Percentiles rank a stretch among this genome's conserved stretches.
Evolutionary conservation across 2,888 invertebrate species (phyloP).

Genomic region (Andrena flavipes): DNA sequence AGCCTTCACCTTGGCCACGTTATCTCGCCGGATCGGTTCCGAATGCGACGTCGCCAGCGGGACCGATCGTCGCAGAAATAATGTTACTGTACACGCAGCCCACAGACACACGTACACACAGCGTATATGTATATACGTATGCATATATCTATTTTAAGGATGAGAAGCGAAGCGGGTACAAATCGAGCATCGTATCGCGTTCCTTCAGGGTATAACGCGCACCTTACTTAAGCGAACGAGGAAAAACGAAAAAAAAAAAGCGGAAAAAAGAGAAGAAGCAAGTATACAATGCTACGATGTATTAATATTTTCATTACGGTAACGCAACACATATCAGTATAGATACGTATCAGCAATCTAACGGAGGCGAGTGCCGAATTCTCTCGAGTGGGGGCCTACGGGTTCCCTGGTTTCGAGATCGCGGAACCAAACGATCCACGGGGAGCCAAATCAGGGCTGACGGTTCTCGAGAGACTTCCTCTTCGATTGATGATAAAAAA

Average conservation of each 20-base stretch:
- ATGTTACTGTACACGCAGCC: neutral
- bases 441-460: neutral
- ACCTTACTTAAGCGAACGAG: conserved; percentile 58
- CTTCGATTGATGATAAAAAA: conserved; percentile 23
- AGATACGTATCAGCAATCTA: conserved; percentile 71
- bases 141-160: conserved; percentile 49
- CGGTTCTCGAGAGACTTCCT: conserved; percentile 52
- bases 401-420: conserved; percentile 19
- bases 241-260: conserved; percentile 23
- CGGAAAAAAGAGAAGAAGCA: conserved; percentile 21
- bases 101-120: conserved; percentile 5
- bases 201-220: conserved; percentile 70
- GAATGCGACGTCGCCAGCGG: no score
- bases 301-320: conserved; percentile 73
- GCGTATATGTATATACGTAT: conserved; percentile 20
- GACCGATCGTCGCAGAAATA: neutral
- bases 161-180: conserved; percentile 66
- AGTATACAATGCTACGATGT: conserved; percentile 56
- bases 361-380: conserved; percentile 53
- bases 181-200: conserved; percentile 70
- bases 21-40: no score
- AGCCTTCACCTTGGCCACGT: no score
- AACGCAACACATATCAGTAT: conserved; percentile 72
- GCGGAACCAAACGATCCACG: neutral
- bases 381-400: conserved; percentile 38